Percentiles rank a stretch among this genome's conserved stretches.
Evolutionary conservation across 2,888 invertebrate species (phyloP).

Genomic region (Ypsolopha scabrella): DNA sequence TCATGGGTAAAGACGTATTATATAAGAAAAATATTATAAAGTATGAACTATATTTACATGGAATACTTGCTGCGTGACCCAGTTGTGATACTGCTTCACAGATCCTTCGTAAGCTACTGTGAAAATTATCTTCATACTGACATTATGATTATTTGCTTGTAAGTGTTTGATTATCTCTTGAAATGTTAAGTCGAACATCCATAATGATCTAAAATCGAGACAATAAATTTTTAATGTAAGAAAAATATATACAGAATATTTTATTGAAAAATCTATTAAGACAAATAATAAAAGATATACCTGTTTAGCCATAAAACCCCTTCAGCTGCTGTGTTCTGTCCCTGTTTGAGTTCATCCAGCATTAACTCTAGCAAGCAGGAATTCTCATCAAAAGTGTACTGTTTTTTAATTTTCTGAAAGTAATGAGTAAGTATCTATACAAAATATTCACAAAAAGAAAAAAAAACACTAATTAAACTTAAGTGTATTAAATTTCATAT

Average conservation of each 20-base stretch:
- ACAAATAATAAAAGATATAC: constrained; percentile 43
- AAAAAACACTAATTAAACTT: background rate
- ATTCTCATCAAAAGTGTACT: constrained; percentile 62
- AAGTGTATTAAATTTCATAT: too few relatives aligned
- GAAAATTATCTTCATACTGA: constrained; percentile 73
- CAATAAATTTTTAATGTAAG: background rate
- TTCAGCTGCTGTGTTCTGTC: constrained; percentile 65
- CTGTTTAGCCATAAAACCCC: constrained; percentile 82
- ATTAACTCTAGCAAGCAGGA: constrained; percentile 78
- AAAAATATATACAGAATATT: background rate
- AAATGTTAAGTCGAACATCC: constrained; percentile 73
- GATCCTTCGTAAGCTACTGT: constrained; percentile 77
- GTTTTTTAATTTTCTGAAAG: constrained; percentile 73
- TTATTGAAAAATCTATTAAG: background rate
- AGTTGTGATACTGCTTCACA: constrained; percentile 80
- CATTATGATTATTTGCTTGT: constrained; percentile 47
- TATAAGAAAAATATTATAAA: too few relatives aligned
- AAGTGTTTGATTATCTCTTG: constrained; percentile 64
- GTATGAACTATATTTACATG: constrained; percentile 58
- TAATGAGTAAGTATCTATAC: constrained; percentile 7
- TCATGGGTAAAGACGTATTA: too few relatives aligned
- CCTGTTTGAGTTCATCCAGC: constrained; percentile 67
- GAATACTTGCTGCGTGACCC: constrained; percentile 81
- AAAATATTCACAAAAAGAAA: background rate
- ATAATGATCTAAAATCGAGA: constrained; percentile 64